phyloP scores from a whole-genome alignment of 2,888 invertebrate genomes.

The Melieria picta region DNA sequence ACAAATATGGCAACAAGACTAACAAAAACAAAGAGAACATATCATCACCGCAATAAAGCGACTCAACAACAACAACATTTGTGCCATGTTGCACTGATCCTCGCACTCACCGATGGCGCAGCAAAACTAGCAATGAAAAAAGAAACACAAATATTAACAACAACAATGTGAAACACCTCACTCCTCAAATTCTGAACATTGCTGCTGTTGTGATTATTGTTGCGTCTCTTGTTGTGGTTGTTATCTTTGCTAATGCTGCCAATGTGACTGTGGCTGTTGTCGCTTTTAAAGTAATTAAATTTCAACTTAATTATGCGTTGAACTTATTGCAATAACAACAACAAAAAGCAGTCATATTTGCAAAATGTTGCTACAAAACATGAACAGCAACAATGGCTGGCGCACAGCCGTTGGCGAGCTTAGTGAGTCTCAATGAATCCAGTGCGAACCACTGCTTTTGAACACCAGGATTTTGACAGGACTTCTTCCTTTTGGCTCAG shows the following conservation, averaged over 20 bases:
- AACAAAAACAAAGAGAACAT: too few species aligned
- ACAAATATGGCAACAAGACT: too few species aligned
- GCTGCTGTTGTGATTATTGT: not conserved
- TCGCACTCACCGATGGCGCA: not conserved
- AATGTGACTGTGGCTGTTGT: not conserved
- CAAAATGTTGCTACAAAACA: not conserved
- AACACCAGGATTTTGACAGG: too few species aligned
- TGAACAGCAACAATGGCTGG: not conserved
- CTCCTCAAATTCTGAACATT: too few species aligned
- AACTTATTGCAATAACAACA: conserved; percentile 1
- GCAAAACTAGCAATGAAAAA: not conserved
- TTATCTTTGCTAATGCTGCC: not conserved
- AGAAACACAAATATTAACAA: not conserved
- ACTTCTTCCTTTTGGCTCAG: too few species aligned
- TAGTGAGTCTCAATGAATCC: too few species aligned
- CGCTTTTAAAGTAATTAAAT: conserved; percentile 24
- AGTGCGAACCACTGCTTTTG: too few species aligned
- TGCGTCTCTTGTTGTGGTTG: not conserved
- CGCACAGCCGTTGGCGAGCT: too few species aligned
- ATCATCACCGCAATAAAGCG: not conserved
- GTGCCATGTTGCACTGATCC: not conserved
- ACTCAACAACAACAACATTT: not conserved
- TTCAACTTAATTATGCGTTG: conserved; percentile 23
- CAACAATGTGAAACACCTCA: too few species aligned
- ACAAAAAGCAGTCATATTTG: not conserved